Evolutionary conservation across 2,113 vertebrate genomes (phyloP).

Genomic region (Datnioides undecimradiatus): DNA sequence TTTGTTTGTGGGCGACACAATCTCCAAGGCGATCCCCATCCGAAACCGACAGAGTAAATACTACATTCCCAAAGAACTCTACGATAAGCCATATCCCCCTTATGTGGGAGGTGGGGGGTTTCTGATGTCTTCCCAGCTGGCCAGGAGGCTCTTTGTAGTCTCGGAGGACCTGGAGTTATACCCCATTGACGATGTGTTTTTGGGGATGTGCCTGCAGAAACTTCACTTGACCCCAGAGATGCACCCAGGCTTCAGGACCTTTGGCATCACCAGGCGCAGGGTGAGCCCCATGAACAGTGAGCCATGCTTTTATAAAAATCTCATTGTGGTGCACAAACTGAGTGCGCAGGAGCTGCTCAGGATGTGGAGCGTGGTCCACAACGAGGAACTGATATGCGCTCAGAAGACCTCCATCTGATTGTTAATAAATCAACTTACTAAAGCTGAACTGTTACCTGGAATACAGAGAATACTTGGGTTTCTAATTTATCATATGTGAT

Average conservation of each 20-base stretch:
- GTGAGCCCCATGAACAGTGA: slow-evolving; percentile 84
- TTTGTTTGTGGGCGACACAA: slow-evolving; percentile 89
- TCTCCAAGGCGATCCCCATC: slow-evolving; percentile 85
- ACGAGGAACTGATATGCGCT: slow-evolving; percentile 78
- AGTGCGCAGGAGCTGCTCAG: slow-evolving; percentile 82
- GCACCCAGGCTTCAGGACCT: slow-evolving; percentile 86
- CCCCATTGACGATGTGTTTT: slow-evolving; percentile 91
- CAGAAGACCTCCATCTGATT: slow-evolving; percentile 57
- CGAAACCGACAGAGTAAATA: slow-evolving; percentile 88
- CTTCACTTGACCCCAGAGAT: slow-evolving; percentile 78
- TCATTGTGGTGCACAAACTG: slow-evolving; percentile 90
- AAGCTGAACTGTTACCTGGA: background rate
- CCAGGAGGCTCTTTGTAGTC: slow-evolving; percentile 70
- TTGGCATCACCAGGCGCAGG: slow-evolving; percentile 80
- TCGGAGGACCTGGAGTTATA: slow-evolving; percentile 84
- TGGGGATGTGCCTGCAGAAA: slow-evolving; percentile 88
- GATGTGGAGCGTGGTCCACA: slow-evolving; percentile 86
- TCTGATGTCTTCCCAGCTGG: slow-evolving; percentile 82
- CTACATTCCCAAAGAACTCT: slow-evolving; percentile 86
- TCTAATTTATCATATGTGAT: background rate
- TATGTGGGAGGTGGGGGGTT: slow-evolving; percentile 89
- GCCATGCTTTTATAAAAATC: slow-evolving; percentile 87
- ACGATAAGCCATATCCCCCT: slow-evolving; percentile 82
- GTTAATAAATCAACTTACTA: background rate
- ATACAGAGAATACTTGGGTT: background rate